Evolutionary conservation across 2,888 invertebrate genomes (phyloP).

Genomic region (Saturnia pavonia): DNA sequence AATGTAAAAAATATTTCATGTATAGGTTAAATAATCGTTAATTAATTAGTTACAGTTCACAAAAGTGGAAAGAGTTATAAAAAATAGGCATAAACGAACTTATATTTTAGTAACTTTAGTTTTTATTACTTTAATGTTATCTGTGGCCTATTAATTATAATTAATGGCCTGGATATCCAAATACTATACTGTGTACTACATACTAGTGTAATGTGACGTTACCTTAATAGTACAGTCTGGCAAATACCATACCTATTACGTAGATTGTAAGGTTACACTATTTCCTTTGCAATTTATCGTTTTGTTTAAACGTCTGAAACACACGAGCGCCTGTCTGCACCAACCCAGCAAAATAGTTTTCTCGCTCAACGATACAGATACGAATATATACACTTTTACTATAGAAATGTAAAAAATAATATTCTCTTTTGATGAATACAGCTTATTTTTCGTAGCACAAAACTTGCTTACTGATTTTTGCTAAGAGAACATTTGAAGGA

Average conservation of each 20-base stretch:
- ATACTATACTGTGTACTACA: too few relatives aligned
- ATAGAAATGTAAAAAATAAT: not conserved
- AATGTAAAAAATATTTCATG: too few relatives aligned
- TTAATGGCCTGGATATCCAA: too few relatives aligned
- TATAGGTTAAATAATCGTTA: too few relatives aligned
- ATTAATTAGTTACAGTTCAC: too few relatives aligned
- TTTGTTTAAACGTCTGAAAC: conserved; percentile 18
- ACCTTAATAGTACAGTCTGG: conserved; percentile 3
- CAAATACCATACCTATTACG: conserved; percentile 17
- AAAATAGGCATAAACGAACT: too few relatives aligned
- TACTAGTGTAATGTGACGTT: conserved; percentile 9
- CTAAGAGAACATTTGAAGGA: not conserved
- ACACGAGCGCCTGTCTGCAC: conserved; percentile 29
- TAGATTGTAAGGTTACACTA: conserved; percentile 20
- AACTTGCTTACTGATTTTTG: not conserved
- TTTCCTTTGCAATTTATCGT: conserved; percentile 27
- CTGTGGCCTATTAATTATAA: too few relatives aligned
- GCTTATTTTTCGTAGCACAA: not conserved
- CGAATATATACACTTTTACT: not conserved
- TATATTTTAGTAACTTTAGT: too few relatives aligned
- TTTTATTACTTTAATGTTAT: too few relatives aligned
- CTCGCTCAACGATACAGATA: not conserved
- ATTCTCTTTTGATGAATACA: not conserved
- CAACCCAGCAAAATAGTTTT: conserved; percentile 17
- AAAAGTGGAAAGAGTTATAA: too few relatives aligned